Percentiles rank a stretch among this genome's conserved stretches.
These are phyloP conservation scores for Sipha flava DNA, from an alignment of 1,140 invertebrate genomes.

Conservation along the genomic window DNA sequence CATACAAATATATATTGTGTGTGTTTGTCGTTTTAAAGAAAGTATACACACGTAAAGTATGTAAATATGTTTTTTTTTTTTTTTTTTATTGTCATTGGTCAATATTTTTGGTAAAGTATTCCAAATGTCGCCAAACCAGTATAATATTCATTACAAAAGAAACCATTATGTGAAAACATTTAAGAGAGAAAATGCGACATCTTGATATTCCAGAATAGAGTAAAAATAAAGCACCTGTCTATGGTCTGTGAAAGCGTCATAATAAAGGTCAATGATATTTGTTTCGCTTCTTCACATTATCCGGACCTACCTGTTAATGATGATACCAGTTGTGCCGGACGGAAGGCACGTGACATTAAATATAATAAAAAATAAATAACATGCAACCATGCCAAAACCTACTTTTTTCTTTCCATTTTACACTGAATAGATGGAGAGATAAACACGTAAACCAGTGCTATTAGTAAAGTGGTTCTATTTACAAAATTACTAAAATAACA, in stretches of 20 bases:
- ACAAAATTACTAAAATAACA: background rate
- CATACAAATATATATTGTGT: background rate
- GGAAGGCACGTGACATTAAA: constrained; percentile 30
- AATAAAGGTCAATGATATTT: constrained; percentile 26
- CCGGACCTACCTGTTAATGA: constrained; percentile 16
- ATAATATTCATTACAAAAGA: constrained; percentile 20
- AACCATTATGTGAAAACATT: constrained; percentile 22
- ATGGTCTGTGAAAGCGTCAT: constrained; percentile 17
- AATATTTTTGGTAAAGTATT: background rate
- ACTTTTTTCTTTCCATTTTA: constrained; percentile 15
- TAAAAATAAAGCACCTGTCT: constrained; percentile 24
- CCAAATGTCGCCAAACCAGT: constrained; percentile 5
- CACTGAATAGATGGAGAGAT: background rate
- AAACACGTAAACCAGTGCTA: constrained; percentile 1
- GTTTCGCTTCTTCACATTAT: constrained; percentile 22
- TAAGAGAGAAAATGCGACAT: constrained; percentile 28
- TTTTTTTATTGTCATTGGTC: background rate
- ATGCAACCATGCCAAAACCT: constrained; percentile 10
- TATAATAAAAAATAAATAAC: constrained; percentile 8
- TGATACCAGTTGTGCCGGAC: constrained; percentile 30
- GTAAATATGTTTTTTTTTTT: background rate
- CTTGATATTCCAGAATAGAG: constrained; percentile 26
- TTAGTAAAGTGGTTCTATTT: constrained; percentile 11
- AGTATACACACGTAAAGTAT: background rate
- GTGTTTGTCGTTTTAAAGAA: background rate